phyloP scores from a whole-genome alignment of 2,113 vertebrate species.

The Mola mola region DNA sequence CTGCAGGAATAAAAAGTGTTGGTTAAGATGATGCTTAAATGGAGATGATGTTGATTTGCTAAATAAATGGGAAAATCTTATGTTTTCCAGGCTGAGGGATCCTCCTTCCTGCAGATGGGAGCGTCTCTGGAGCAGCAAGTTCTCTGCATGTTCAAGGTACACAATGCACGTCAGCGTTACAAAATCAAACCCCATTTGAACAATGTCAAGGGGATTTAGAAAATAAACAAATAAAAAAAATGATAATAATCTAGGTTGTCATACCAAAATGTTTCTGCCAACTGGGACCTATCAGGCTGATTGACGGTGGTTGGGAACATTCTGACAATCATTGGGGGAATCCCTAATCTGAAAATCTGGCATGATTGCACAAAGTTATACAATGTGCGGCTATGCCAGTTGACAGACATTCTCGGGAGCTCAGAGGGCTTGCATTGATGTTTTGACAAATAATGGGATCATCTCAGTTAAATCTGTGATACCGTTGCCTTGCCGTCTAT shows the following conservation, averaged over 20 bases:
- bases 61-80: slow-evolving; percentile 14
- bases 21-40: slow-evolving; percentile 22
- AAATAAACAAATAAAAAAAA: background rate
- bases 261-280: background rate
- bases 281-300: slow-evolving; percentile 12
- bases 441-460: slow-evolving; percentile 20
- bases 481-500: background rate
- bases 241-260: background rate
- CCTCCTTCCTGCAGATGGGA: slow-evolving; percentile 95
- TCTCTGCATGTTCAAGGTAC: slow-evolving; percentile 93
- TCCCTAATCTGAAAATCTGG: slow-evolving; percentile 18
- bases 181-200: background rate
- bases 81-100: slow-evolving; percentile 87
- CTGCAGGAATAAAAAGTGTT: background rate
- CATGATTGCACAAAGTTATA: background rate
- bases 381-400: slow-evolving; percentile 23
- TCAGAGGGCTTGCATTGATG: slow-evolving; percentile 13
- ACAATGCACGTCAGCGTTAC: background rate
- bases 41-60: background rate
- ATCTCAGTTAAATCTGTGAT: slow-evolving; percentile 23
- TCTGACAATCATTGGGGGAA: slow-evolving; percentile 10
- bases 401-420: slow-evolving; percentile 17
- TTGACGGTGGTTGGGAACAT: slow-evolving; percentile 14
- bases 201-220: too few relatives aligned
- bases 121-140: slow-evolving; percentile 96